Evolutionary conservation across 2,113 vertebrate species (phyloP).

Genomic region (Anser brachyrhynchus): DNA sequence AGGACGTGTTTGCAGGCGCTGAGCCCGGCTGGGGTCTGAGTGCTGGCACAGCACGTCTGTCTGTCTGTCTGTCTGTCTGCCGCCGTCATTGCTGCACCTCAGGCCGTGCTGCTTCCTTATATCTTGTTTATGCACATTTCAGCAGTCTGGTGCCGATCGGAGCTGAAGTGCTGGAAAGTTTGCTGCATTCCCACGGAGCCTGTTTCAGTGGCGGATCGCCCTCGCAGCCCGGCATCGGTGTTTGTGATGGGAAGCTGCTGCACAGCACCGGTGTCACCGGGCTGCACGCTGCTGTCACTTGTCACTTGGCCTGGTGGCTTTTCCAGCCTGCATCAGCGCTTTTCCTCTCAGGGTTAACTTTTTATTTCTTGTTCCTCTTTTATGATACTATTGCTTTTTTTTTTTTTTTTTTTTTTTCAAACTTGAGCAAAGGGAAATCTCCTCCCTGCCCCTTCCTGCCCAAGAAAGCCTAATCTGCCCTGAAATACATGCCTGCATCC

Average conservation of each 20-base stretch:
- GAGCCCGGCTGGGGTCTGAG: neutral
- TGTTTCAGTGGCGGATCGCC: neutral
- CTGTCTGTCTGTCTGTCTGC: no score
- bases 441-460: neutral
- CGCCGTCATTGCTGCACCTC: neutral
- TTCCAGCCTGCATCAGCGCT: neutral
- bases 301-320: neutral
- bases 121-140: neutral
- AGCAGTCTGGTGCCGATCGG: neutral
- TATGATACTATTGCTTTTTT: neutral
- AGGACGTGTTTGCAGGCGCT: neutral
- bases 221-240: neutral
- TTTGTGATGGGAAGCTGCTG: neutral
- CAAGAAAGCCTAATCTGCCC: neutral
- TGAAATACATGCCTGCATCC: neutral
- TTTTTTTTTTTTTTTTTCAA: neutral
- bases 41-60: no score
- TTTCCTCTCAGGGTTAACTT: neutral
- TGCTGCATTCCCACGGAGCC: accelerated
- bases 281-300: neutral
- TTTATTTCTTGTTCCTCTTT: neutral
- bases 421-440: neutral
- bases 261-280: neutral
- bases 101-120: neutral
- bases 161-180: neutral